These are phyloP conservation scores for Petrocephalus sullivani DNA, from an alignment of 2,797 vertebrate genomes.

Conservation along the genomic window DNA sequence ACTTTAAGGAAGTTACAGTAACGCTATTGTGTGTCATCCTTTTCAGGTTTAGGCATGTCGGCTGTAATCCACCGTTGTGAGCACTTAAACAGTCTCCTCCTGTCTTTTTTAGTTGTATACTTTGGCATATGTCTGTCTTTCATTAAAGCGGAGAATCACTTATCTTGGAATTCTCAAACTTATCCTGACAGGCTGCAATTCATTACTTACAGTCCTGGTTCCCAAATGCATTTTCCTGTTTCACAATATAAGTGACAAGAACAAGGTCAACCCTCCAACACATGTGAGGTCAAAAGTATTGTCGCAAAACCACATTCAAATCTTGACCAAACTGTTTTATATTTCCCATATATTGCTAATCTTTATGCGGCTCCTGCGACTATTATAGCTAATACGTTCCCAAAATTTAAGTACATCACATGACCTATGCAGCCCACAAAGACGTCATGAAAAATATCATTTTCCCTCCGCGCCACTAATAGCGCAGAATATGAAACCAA, in stretches of 20 bases:
- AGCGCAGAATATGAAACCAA: constrained; percentile 13
- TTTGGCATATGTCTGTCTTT: constrained; percentile 11
- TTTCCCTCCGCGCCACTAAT: not conserved
- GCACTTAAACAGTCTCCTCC: not conserved
- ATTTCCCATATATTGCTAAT: not conserved
- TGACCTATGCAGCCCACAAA: not conserved
- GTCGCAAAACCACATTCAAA: not conserved
- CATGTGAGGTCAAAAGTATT: not conserved
- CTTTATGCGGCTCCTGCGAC: not conserved
- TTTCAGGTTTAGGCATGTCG: not conserved
- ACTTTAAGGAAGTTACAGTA: not conserved
- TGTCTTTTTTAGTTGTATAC: not conserved
- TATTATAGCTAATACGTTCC: not conserved
- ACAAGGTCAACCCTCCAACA: not conserved
- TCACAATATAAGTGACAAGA: not conserved
- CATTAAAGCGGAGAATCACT: not conserved
- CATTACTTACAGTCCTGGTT: not conserved
- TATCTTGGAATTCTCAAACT: constrained; percentile 3
- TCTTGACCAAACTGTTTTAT: not conserved
- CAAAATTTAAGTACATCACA: not conserved
- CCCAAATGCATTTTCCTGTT: not conserved
- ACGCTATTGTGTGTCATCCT: not conserved
- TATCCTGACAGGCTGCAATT: not conserved
- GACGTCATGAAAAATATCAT: constrained; percentile 11
- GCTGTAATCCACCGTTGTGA: not conserved